phyloP scores from a whole-genome alignment of 1,140 invertebrate species.

The Drosophila pseudoananassae region DNA sequence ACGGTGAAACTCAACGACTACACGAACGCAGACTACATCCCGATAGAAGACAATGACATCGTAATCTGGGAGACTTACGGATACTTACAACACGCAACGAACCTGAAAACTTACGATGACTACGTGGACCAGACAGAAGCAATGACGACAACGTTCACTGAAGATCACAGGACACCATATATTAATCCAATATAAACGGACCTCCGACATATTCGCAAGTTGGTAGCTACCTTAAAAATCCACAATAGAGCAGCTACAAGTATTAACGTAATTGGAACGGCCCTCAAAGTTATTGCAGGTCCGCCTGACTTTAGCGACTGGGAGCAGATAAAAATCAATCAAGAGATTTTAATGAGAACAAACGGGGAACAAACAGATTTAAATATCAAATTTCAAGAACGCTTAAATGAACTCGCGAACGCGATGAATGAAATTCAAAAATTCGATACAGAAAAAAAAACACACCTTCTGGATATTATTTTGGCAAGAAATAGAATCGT shows the following conservation, averaged over 20 bases:
- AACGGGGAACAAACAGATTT: constrained; percentile 5
- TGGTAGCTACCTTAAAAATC: background rate
- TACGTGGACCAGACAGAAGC: constrained; percentile 1
- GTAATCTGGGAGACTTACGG: no score
- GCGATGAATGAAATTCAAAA: background rate
- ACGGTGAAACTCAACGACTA: no score
- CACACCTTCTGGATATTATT: constrained; percentile 1
- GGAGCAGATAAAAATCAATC: constrained; percentile 19
- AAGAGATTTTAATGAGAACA: constrained; percentile 16
- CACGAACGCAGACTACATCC: no score
- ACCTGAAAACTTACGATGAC: background rate
- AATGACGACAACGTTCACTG: background rate
- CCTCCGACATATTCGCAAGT: no score
- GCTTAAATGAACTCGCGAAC: background rate
- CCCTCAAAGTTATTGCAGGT: no score
- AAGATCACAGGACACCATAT: constrained; percentile 3
- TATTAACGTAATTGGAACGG: constrained; percentile 12
- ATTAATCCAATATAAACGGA: no score
- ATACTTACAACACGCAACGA: no score
- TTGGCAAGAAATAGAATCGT: constrained; percentile 8
- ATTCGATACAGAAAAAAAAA: background rate
- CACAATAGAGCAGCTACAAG: constrained; percentile 18
- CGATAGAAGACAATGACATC: no score
- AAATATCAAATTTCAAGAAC: background rate
- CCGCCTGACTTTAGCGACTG: no score